Evolutionary conservation across 2,113 vertebrate species (phyloP).

Genomic region (Catharus bicknelli): DNA sequence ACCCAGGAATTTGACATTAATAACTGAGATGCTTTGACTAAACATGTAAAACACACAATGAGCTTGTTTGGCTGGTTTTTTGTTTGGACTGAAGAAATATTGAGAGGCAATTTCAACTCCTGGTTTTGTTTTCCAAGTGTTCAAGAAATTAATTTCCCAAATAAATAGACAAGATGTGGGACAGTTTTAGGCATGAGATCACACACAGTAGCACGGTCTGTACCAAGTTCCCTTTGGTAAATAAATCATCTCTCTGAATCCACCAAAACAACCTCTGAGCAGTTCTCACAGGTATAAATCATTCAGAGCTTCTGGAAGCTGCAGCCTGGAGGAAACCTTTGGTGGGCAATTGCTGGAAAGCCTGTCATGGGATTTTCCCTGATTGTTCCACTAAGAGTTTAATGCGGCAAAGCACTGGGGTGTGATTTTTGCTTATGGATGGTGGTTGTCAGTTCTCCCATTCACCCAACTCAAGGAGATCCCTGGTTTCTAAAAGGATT

Average conservation of each 20-base stretch:
- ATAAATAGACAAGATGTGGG: background rate
- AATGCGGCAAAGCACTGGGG: fast-evolving
- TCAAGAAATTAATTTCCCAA: background rate
- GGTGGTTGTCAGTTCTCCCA: fast-evolving
- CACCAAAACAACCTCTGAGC: background rate
- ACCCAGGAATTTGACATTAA: background rate
- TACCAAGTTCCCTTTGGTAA: background rate
- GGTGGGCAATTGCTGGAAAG: background rate
- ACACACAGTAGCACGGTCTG: background rate
- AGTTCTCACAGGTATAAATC: background rate
- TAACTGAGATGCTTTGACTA: background rate
- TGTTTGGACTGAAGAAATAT: background rate
- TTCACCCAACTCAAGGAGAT: background rate
- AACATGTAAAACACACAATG: background rate
- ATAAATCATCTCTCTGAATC: background rate
- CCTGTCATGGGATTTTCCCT: background rate
- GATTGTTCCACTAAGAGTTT: background rate
- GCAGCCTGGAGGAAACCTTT: background rate
- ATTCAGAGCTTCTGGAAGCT: background rate
- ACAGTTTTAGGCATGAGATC: background rate
- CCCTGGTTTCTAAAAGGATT: background rate
- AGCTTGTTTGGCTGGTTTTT: background rate
- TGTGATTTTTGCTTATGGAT: background rate
- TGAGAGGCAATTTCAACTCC: background rate
- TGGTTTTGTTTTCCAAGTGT: background rate